Base-by-base conservation (phyloP, 2,797 vertebrate genomes). In the Neosilurus hyrtlii region DNA sequence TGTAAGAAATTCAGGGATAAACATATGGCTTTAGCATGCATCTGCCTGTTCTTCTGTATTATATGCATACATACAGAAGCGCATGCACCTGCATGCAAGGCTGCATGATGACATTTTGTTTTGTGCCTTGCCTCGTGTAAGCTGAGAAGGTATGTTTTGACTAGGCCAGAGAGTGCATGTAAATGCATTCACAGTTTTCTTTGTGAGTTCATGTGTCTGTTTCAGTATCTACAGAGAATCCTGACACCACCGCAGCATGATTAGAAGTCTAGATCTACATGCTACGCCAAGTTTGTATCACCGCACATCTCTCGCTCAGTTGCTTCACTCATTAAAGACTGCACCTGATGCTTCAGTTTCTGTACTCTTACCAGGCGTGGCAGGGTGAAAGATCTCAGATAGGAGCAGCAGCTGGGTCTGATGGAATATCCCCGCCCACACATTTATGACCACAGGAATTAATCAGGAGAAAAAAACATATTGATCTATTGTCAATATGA, bases 291-390 rank as follows among this genome's bases (percentile, higher is more conserved):
- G 61, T 78, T 78, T 51, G 8, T 22, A 63, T 87, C 90, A 89
- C 81, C 57, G 86, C 74, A 86, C 4, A 22, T 62, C 74, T 91
- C 91, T 91, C 90, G 89, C 82, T 90, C 90, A 91, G 93, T 93
- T 95, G 93, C 91, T 91, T 92, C 91, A 92, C 92, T 93, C 93
- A 94, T 95, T 95, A 95, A 91, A 89, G 89, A 90, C 91, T 92
- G 90, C 86, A 89, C 85, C 89, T 90, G 89, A 92, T 90, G 92
- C 81, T 65, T 68, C 59, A 79, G 79, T 26, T 52, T 74, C 84
- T 84, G 52, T 54, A 71, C 49, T 74, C 57, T 72, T 76, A 71
- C 85, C 81, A 85, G 82, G 85, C 83, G 82, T 79, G 73, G 62
- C 74, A 80, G 63, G 22, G 57, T 15, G 51, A 11, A 52, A 12